phyloP scores from a whole-genome alignment of 1,140 invertebrate genomes.

The Brachionus koreanus region DNA sequence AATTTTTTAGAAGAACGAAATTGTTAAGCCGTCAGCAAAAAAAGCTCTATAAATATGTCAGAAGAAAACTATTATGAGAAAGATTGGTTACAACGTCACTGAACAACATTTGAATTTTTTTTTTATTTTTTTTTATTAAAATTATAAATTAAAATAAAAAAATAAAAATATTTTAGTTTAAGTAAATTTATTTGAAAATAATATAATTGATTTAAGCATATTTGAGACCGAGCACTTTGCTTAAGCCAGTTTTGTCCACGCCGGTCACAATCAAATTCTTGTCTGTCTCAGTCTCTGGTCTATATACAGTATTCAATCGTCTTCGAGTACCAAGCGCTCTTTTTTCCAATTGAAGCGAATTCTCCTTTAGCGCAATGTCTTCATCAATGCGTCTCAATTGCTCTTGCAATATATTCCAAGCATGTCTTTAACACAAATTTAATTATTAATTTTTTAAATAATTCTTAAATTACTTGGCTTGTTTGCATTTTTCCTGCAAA shows the following conservation, averaged over 20 bases:
- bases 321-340: conserved; percentile 55
- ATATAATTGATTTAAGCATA: conserved; percentile 15
- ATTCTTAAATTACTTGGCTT: conserved; percentile 53
- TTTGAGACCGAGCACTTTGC: conserved; percentile 31
- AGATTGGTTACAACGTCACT: too few species aligned
- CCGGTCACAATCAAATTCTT: conserved; percentile 55
- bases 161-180: neutral
- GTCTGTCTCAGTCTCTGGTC: conserved; percentile 51
- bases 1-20: too few species aligned
- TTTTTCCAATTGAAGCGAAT: conserved; percentile 58
- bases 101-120: too few species aligned
- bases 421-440: conserved; percentile 51
- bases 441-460: neutral
- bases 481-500: conserved; percentile 57
- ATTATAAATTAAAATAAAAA: too few species aligned
- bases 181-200: neutral
- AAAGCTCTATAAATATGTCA: too few species aligned
- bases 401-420: conserved; percentile 56
- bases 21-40: too few species aligned
- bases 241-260: conserved; percentile 48
- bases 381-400: conserved; percentile 58
- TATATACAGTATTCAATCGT: conserved; percentile 50
- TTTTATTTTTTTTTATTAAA: too few species aligned
- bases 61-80: too few species aligned
- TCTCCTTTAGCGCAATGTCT: conserved; percentile 57